Evolutionary conservation across 1,140 invertebrate species (phyloP).

Genomic region (Ephestia elutella): DNA sequence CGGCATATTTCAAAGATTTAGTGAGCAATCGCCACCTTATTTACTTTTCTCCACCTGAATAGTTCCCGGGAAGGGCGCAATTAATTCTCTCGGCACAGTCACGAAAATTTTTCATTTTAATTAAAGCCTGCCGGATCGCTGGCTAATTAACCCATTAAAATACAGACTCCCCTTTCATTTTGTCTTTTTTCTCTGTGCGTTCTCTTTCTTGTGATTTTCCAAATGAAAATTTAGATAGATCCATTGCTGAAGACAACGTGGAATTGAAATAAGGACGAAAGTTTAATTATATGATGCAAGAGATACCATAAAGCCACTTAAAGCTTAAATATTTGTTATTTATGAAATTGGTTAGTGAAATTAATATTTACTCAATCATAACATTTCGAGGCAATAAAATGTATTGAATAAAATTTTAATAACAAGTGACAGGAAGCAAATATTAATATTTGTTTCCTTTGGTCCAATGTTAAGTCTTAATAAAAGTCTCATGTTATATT

Average conservation of each 20-base stretch:
- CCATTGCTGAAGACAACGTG: background rate
- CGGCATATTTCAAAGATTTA: constrained; percentile 2
- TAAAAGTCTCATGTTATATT: too few relatives aligned
- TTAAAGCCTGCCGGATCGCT: constrained; percentile 69
- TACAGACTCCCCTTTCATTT: constrained; percentile 62
- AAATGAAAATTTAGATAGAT: constrained; percentile 42
- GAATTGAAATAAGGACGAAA: background rate
- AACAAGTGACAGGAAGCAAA: too few relatives aligned
- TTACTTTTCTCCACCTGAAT: constrained; percentile 63
- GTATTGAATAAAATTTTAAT: too few relatives aligned
- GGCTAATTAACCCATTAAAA: constrained; percentile 73
- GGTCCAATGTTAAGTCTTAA: too few relatives aligned
- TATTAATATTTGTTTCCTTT: too few relatives aligned
- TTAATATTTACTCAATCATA: too few relatives aligned
- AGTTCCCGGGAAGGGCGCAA: constrained; percentile 65
- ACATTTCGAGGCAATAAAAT: too few relatives aligned
- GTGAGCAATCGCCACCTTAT: constrained; percentile 40
- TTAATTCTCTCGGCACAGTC: constrained; percentile 66
- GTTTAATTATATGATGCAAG: too few relatives aligned
- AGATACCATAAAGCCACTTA: too few relatives aligned
- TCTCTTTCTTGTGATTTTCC: constrained; percentile 65
- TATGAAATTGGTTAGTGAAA: too few relatives aligned
- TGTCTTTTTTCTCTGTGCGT: constrained; percentile 58
- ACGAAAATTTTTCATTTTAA: constrained; percentile 74
- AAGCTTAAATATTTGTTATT: too few relatives aligned